A percentile compares a stretch with the other conserved stretches of the same genome.
Evolutionary conservation across 2,797 vertebrate species (phyloP).

Genomic region (Phoebastria nigripes): DNA sequence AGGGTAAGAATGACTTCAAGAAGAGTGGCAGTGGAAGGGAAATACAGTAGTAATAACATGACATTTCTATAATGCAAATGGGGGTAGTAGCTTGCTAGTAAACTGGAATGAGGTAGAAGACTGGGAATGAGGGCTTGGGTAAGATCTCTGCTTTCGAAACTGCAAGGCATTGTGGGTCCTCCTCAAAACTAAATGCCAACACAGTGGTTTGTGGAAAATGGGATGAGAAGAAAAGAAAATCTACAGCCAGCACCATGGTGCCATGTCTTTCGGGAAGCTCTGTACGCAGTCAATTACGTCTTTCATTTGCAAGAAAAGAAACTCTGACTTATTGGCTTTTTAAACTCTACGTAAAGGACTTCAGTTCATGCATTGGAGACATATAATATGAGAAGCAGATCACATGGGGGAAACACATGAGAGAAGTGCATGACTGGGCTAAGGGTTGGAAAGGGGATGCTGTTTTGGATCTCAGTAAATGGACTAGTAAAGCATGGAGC

Average conservation of each 20-base stretch:
- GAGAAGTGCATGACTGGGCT: not conserved
- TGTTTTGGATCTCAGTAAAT: not conserved
- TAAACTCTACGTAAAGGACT: not conserved
- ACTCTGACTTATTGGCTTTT: not conserved
- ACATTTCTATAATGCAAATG: not conserved
- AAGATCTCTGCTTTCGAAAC: not conserved
- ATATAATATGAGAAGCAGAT: not conserved
- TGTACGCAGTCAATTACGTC: not conserved
- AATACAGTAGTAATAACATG: not conserved
- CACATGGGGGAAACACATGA: not conserved
- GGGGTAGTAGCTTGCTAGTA: not conserved
- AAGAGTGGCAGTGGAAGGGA: not conserved
- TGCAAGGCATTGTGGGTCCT: not conserved
- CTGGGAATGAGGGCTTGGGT: not conserved
- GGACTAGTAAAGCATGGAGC: not conserved
- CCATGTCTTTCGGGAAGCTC: not conserved
- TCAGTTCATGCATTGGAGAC: not conserved
- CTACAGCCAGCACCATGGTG: not conserved
- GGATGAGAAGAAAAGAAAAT: not conserved
- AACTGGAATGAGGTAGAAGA: not conserved
- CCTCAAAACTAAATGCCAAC: not conserved
- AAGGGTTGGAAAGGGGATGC: not conserved
- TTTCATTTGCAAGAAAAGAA: not conserved
- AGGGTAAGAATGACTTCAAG: not conserved
- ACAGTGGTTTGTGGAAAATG: not conserved